Conservation (phyloP, 2,888 invertebrate genomes). For the Drosophila macrothrix region DNA sequence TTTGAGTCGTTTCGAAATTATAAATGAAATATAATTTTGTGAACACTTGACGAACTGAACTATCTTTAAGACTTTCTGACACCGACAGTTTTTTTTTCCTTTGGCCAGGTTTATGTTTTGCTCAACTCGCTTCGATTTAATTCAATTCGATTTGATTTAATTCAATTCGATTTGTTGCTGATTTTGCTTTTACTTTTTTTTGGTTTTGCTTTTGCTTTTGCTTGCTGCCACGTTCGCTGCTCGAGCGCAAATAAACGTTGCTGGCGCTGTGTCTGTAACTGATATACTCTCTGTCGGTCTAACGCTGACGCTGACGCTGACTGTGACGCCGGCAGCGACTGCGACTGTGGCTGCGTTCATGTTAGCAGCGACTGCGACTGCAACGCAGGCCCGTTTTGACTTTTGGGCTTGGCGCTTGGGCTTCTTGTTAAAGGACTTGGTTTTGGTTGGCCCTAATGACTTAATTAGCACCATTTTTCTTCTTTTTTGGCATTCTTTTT, state of each 20-base stretch:
- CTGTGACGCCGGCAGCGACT: slow-evolving; percentile 18
- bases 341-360: slow-evolving; percentile 15
- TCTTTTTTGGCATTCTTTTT: slow-evolving; percentile 24
- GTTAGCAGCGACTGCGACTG: slow-evolving; percentile 3
- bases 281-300: slow-evolving; percentile 76
- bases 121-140: slow-evolving; percentile 24
- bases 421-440: slow-evolving; percentile 41
- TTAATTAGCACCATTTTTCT: slow-evolving; percentile 46
- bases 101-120: slow-evolving; percentile 16
- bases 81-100: slow-evolving; percentile 3
- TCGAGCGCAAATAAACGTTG: slow-evolving; percentile 84
- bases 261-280: slow-evolving; percentile 74
- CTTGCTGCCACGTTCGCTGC: slow-evolving; percentile 83
- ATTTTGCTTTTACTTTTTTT: slow-evolving; percentile 33
- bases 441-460: slow-evolving; percentile 50
- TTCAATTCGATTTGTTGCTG: slow-evolving; percentile 15
- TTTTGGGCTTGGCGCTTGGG: slow-evolving; percentile 51
- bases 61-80: slow-evolving; percentile 17
- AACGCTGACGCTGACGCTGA: slow-evolving; percentile 33
- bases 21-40: slow-evolving; percentile 21
- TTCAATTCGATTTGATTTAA: slow-evolving; percentile 19
- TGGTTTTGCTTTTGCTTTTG: slow-evolving; percentile 45
- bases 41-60: slow-evolving; percentile 40
- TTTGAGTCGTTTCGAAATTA: slow-evolving; percentile 39
- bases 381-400: slow-evolving; percentile 10